Evolutionary conservation across 2,797 vertebrate species (phyloP).

Genomic region (Choloepus didactylus): DNA sequence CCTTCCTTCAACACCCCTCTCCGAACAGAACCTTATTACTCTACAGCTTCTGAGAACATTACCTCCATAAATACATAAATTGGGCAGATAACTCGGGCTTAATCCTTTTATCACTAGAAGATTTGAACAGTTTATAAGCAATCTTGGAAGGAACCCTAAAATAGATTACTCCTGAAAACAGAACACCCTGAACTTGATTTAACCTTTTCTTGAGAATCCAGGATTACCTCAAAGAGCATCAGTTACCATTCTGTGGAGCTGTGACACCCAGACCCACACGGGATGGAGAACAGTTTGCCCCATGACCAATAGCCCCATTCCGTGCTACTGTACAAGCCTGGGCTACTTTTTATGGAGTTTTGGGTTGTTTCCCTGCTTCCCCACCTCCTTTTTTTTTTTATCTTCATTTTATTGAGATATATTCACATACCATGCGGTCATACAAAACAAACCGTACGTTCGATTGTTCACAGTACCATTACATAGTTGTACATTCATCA

Average conservation of each 20-base stretch:
- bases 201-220: not conserved
- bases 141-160: not conserved
- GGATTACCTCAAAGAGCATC: not conserved
- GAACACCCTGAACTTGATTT: not conserved
- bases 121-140: not conserved
- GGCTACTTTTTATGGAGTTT: rapidly evolving
- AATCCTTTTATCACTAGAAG: not conserved
- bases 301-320: rapidly evolving
- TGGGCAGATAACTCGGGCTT: not conserved
- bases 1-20: not conserved
- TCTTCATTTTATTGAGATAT: too few relatives aligned
- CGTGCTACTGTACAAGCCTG: rapidly evolving
- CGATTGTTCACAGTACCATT: too few relatives aligned
- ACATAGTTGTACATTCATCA: too few relatives aligned
- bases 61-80: not conserved
- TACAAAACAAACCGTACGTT: too few relatives aligned
- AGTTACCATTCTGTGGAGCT: rapidly evolving
- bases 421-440: too few relatives aligned
- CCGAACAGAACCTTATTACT: not conserved
- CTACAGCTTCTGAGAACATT: rapidly evolving
- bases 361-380: rapidly evolving
- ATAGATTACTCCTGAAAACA: not conserved
- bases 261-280: not conserved
- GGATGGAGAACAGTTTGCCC: not conserved
- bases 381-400: too few relatives aligned